phyloP scores from a whole-genome alignment of 2,113 vertebrate species.

The Phalacrocorax pelagicus region DNA sequence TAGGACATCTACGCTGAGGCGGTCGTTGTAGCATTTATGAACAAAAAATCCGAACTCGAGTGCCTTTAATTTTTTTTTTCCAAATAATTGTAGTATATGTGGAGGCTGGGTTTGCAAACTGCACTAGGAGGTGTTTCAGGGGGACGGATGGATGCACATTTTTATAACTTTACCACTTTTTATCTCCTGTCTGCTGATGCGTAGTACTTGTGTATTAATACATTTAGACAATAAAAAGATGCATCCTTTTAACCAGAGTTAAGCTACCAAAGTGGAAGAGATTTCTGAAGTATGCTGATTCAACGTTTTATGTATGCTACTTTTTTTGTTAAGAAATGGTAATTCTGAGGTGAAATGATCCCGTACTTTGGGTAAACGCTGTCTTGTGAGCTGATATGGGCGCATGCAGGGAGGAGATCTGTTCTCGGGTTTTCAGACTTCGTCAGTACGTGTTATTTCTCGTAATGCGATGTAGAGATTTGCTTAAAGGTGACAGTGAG shows the following conservation, averaged over 20 bases:
- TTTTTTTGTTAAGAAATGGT: background rate
- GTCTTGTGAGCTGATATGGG: background rate
- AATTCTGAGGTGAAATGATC: background rate
- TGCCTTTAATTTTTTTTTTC: background rate
- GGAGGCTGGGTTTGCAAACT: background rate
- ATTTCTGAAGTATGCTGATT: background rate
- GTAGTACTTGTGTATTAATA: background rate
- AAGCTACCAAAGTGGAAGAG: background rate
- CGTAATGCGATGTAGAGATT: background rate
- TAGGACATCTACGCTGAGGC: background rate
- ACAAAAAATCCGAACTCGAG: background rate
- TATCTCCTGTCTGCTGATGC: background rate
- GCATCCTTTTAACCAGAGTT: background rate
- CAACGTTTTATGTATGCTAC: background rate
- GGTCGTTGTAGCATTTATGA: background rate
- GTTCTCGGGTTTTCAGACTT: background rate
- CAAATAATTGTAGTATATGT: background rate
- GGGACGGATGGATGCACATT: background rate
- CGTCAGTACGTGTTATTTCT: background rate
- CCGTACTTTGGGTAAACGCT: background rate
- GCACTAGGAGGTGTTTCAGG: background rate
- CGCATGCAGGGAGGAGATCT: background rate
- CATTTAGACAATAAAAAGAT: background rate
- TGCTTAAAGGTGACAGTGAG: background rate
- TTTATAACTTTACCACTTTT: slow-evolving; percentile 11